These are phyloP conservation scores for Oscheius sp. DNA, from an alignment of 2,888 invertebrate genomes.

Conservation along the genomic window DNA sequence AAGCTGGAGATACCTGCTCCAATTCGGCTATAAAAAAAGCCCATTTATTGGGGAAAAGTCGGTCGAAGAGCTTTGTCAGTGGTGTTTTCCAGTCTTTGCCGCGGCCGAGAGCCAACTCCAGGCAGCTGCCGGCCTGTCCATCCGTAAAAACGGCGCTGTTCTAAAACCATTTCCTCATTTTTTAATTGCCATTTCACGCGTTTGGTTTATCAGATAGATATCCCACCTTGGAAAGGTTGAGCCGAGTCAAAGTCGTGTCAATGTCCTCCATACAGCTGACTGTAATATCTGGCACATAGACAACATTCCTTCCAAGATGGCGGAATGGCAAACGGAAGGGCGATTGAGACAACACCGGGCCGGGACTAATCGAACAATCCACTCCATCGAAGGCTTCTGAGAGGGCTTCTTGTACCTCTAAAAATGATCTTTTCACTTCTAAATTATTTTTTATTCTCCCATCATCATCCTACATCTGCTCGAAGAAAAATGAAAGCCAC, in stretches of 20 bases:
- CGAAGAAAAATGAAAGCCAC: background rate
- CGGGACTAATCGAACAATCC: conserved; percentile 58
- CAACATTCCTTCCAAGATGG: conserved; percentile 54
- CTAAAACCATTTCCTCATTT: conserved; percentile 24
- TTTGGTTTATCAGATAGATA: background rate
- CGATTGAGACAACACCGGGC: conserved; percentile 55
- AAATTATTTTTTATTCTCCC: background rate
- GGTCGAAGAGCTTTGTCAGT: conserved; percentile 46
- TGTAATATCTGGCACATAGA: conserved; percentile 47
- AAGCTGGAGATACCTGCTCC: conserved; percentile 34
- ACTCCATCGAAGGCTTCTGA: conserved; percentile 54
- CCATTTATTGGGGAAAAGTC: conserved; percentile 54
- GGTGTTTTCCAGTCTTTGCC: conserved; percentile 56
- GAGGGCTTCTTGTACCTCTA: conserved; percentile 57
- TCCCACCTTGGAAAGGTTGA: conserved; percentile 1
- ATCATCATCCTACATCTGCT: background rate
- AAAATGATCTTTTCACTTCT: conserved; percentile 1
- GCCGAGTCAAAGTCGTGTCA: conserved; percentile 26
- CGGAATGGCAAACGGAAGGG: conserved; percentile 54
- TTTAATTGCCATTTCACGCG: background rate
- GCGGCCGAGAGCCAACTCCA: conserved; percentile 50
- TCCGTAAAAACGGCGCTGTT: conserved; percentile 55
- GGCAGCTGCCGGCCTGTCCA: conserved; percentile 46
- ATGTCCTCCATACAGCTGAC: conserved; percentile 47
- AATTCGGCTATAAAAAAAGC: conserved; percentile 55